phyloP scores from a whole-genome alignment of 1,140 invertebrate species.

The Protaetia brevitarsis region DNA sequence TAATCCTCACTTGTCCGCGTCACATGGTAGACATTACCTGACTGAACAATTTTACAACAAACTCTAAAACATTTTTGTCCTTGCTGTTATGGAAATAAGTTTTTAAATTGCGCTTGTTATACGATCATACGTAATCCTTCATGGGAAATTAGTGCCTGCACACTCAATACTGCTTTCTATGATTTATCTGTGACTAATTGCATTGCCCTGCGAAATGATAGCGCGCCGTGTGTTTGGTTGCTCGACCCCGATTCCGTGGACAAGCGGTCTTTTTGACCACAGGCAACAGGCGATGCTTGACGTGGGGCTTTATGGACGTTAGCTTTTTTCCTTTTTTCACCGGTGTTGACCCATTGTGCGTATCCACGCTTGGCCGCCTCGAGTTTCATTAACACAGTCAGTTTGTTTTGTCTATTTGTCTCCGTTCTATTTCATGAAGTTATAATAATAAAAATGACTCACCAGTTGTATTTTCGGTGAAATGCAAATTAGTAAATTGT shows the following conservation, averaged over 20 bases:
- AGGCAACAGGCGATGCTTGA: constrained; percentile 10
- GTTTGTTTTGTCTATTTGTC: too few relatives aligned
- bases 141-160: constrained; percentile 2
- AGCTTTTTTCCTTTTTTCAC: background rate
- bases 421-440: too few relatives aligned
- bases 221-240: background rate
- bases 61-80: constrained; percentile 25
- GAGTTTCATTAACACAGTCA: background rate
- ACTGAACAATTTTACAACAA: constrained; percentile 26
- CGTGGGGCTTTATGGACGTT: background rate
- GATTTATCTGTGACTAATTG: constrained; percentile 24
- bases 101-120: constrained; percentile 9
- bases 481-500: too few relatives aligned
- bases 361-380: background rate
- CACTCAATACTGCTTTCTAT: constrained; percentile 22
- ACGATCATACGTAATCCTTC: background rate
- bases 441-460: too few relatives aligned
- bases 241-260: background rate
- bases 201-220: constrained; percentile 21
- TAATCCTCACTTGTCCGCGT: background rate
- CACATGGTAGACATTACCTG: constrained; percentile 3
- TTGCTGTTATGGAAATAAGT: constrained; percentile 24
- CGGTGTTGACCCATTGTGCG: background rate
- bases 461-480: too few relatives aligned
- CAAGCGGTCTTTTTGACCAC: constrained; percentile 20